Conservation (phyloP, 2,797 vertebrate genomes). For the Poliocrania exsul region DNA sequence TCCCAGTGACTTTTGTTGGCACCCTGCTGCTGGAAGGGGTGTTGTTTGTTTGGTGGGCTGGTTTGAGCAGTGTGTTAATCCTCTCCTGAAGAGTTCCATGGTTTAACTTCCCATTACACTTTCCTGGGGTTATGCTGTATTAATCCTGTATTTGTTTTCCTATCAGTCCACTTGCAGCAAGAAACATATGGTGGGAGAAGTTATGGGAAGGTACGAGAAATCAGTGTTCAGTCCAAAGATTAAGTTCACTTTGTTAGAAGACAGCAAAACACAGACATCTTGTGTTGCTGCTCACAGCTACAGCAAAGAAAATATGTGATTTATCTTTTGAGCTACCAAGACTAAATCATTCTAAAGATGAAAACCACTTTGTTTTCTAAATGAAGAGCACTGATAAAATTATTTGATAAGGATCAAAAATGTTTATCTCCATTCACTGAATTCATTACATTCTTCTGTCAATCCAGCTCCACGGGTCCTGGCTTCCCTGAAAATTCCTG, state of each 20-base stretch:
- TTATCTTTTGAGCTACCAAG: neutral
- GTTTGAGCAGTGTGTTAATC: neutral
- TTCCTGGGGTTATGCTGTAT: neutral
- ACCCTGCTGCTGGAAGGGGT: neutral
- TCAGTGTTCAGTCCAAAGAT: neutral
- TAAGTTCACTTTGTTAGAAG: neutral
- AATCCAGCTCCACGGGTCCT: slow-evolving; percentile 5
- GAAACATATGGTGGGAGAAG: neutral
- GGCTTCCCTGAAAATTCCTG: slow-evolving; percentile 34
- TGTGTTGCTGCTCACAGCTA: neutral
- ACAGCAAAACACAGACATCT: neutral
- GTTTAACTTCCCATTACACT: neutral
- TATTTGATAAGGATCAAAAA: slow-evolving; percentile 45
- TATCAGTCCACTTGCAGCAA: neutral
- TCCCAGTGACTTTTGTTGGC: neutral
- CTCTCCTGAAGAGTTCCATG: neutral
- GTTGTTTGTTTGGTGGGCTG: neutral
- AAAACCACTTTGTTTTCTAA: slow-evolving; percentile 35
- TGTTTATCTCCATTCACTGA: slow-evolving; percentile 44
- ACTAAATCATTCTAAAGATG: slow-evolving; percentile 19
- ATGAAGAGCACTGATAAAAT: slow-evolving; percentile 49
- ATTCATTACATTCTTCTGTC: slow-evolving; percentile 49
- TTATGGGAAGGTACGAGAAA: neutral
- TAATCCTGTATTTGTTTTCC: neutral
- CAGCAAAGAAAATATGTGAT: neutral